These are phyloP conservation scores for Myripristis murdjan DNA, from an alignment of 2,797 vertebrate genomes.

Conservation along the genomic window DNA sequence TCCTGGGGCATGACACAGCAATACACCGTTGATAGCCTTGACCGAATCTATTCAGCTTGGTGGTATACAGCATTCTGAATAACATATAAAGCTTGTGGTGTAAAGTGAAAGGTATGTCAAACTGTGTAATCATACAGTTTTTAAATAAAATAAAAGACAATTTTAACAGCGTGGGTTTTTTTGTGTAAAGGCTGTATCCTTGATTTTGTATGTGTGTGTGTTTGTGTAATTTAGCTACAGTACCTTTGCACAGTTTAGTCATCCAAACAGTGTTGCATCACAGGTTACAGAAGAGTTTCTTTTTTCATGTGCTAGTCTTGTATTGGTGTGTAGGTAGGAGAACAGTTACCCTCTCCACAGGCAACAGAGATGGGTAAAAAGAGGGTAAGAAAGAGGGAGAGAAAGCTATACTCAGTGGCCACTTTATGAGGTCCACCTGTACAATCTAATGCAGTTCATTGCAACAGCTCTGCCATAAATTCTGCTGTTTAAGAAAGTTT, in stretches of 20 bases:
- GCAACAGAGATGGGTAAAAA: constrained; percentile 49
- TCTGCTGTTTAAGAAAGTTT: too few species aligned
- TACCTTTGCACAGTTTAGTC: constrained; percentile 48
- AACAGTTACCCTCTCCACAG: constrained; percentile 64
- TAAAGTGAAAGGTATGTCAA: too few species aligned
- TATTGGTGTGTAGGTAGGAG: constrained; percentile 71
- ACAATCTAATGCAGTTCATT: too few species aligned
- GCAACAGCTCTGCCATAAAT: too few species aligned
- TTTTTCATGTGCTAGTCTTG: constrained; percentile 64
- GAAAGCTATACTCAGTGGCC: too few species aligned
- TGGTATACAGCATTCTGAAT: not conserved
- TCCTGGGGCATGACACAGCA: not conserved
- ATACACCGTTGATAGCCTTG: not conserved
- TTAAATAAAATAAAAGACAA: constrained; percentile 6
- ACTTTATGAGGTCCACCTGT: too few species aligned
- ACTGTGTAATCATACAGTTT: constrained; percentile 1
- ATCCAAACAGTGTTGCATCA: constrained; percentile 16
- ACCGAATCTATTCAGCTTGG: not conserved
- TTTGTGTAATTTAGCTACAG: not conserved
- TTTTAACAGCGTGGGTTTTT: constrained; percentile 2
- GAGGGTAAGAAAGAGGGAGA: constrained; percentile 7
- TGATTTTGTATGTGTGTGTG: constrained; percentile 10
- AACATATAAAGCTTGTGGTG: too few species aligned
- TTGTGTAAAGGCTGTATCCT: not conserved
- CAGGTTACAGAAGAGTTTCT: constrained; percentile 46